These are phyloP conservation scores for Netelia fuscicornis DNA, from an alignment of 2,888 invertebrate genomes.

Conservation along the genomic window DNA sequence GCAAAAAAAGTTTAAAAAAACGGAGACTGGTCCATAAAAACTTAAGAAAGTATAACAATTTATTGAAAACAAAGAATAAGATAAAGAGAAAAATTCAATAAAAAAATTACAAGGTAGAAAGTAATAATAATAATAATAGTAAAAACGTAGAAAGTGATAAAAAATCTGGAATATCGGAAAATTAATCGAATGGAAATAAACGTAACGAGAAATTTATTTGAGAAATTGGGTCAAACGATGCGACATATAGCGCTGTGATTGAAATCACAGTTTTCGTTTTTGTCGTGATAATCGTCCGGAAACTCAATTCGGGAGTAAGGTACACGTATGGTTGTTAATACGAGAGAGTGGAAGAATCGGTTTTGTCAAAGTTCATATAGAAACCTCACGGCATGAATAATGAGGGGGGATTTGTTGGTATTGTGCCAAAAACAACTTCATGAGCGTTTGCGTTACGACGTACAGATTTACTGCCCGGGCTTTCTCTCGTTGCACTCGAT, in stretches of 20 bases:
- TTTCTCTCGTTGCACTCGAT: slow-evolving; percentile 18
- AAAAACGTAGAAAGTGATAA: too few species aligned
- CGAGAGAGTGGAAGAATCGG: not conserved
- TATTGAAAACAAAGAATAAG: too few species aligned
- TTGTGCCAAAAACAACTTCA: slow-evolving; percentile 53
- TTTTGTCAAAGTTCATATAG: slow-evolving; percentile 39
- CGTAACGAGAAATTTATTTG: too few species aligned
- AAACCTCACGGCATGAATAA: slow-evolving; percentile 59
- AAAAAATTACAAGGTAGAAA: too few species aligned
- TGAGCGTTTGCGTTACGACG: slow-evolving; percentile 38
- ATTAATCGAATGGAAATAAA: too few species aligned
- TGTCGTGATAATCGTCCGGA: slow-evolving; percentile 27
- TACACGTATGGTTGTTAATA: not conserved
- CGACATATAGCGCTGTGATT: not conserved
- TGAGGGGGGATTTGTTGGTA: slow-evolving; percentile 53
- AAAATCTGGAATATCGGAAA: too few species aligned
- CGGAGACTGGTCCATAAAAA: too few species aligned
- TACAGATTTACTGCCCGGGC: not conserved
- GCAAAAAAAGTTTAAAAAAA: too few species aligned
- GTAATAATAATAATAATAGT: too few species aligned
- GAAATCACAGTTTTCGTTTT: not conserved
- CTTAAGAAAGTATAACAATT: too few species aligned
- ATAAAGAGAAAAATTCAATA: too few species aligned
- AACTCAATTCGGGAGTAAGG: slow-evolving; percentile 2
- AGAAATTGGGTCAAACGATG: not conserved